Evolutionary conservation across 2,888 invertebrate genomes (phyloP), one percentile per base, ranked within the genome.

Genomic region (Chrysopilus asiliformis): DNA sequence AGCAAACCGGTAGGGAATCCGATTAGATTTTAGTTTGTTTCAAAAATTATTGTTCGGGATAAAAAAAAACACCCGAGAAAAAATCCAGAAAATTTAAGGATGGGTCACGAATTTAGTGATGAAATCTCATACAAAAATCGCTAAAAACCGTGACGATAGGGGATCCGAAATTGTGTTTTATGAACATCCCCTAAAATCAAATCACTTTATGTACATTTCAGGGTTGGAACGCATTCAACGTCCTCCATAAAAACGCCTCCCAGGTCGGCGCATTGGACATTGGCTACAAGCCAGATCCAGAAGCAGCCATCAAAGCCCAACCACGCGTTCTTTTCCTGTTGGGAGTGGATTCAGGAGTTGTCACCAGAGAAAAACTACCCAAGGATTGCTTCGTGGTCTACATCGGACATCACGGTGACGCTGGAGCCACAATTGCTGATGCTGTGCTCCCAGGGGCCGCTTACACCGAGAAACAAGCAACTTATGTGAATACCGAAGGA

Each of bases 391-490:
- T 84, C 44, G 74, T 98, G 41, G 79, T 98, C 47, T 98, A 98
- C 53, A 81, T 83, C 68, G 87, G 85, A 0, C 94, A 94, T 67
- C 97, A 97, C 65, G 98, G 98, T 41, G 98, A 99, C 64, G 70
- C 65, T 40, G 97, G 97, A 36, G 98, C 97, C 2, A 64, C 74
- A 26, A 79, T 90, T 45, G 97, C 98, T 24, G 94, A 98, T 65
- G 76, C 87, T 3, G 75, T 98, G 40, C 66, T 98, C 9, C 93
- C 98, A 2, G 90, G 95, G 42, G 91, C 93, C 5, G 95, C 98
- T 0, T 99, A 97, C 65, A 98, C 98, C 0, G 98, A 98, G 71
- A 98, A 98, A 66, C 81, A 86, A 57, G 93, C 76, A n/a, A 93
- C 87, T 1, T 98, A 85, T 63, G 93, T 93, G 0, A 98, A 98